Evolutionary conservation across 2,113 vertebrate species (phyloP), one percentile per base, ranked within the genome.

Genomic region (Hymenochirus boettgeri): DNA sequence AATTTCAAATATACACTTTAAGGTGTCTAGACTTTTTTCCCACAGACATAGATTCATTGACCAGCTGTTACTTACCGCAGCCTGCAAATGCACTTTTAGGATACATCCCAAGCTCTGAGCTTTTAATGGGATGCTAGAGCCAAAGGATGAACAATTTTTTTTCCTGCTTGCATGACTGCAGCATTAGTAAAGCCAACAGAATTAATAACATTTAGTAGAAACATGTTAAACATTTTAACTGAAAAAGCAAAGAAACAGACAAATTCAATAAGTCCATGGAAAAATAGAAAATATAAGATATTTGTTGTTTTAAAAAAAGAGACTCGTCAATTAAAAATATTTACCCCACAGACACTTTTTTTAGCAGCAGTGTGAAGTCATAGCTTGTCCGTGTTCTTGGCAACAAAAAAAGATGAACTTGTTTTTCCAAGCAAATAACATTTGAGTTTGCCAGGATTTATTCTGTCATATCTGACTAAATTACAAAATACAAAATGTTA

Each of bases 321-420:
- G 33, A 18, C 42, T 25, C 39, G 19, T 22, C 23, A 12, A n/a
- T 33, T 12, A 18, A 31, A 33, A 45, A 23, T 24, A 56, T 65
- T 65, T 47, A 65, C 53, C 53, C 31, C 37, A 48, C 25, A 11
- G 39, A 9, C 22, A 11, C 77, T 67, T 83, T 84, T 74, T 82
- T 86, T 80, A 83, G 78, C 70, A 83, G 78, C 70, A 73, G 4
- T 59, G 71, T 88, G 84, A 89, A 77, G 76, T 88, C 86, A 89
- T 78, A 69, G 76, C 77, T 47, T n/a, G n/a, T n/a, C n/a, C n/a
- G 81, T 88, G 85, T 88, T 69, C 80, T 71, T 88, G 86, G 85
- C 88, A 85, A 65, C 71, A 10, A 56, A 61, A 53, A 51, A 31
- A 57, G 71, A 72, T 74, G 47, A 75, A 70, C 31, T n/a, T 52